A percentile compares a stretch with the other conserved stretches of the same genome.
These are phyloP conservation scores for Matsumyia berberina DNA, from an alignment of 2,888 invertebrate genomes.

Conservation along the genomic window DNA sequence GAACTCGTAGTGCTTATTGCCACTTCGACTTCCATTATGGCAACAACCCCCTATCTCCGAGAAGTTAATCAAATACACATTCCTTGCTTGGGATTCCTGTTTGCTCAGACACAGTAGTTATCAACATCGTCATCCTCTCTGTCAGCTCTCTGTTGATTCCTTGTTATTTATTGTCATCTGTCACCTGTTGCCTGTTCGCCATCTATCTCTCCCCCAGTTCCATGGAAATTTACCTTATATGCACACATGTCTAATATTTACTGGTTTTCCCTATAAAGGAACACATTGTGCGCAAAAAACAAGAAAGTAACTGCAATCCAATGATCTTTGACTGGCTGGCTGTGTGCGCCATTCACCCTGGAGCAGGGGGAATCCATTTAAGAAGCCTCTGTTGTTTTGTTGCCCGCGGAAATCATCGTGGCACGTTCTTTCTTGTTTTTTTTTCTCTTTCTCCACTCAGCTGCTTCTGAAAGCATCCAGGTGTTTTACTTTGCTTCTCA, in stretches of 20 bases:
- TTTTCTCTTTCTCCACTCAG: no score
- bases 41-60: no score
- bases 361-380: slow-evolving; percentile 6
- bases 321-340: slow-evolving; percentile 48
- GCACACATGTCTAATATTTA: slow-evolving; percentile 34
- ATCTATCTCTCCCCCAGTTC: slow-evolving; percentile 45
- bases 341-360: background rate
- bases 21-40: no score
- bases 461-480: no score
- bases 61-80: no score
- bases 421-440: slow-evolving; percentile 35
- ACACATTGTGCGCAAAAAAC: slow-evolving; percentile 2
- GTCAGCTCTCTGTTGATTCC: slow-evolving; percentile 41
- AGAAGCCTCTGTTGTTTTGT: slow-evolving; percentile 32
- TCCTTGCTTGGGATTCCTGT: no score
- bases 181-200: slow-evolving; percentile 56
- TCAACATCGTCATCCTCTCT: slow-evolving; percentile 12
- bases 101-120: no score
- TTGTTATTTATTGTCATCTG: slow-evolving; percentile 59
- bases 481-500: no score
- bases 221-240: slow-evolving; percentile 7
- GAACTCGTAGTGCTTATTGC: no score
- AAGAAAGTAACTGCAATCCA: slow-evolving; percentile 36
- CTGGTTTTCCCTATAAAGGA: slow-evolving; percentile 38
- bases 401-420: slow-evolving; percentile 36